These are phyloP conservation scores for Petroica traversi DNA, from an alignment of 2,113 vertebrate species.

Conservation along the genomic window DNA sequence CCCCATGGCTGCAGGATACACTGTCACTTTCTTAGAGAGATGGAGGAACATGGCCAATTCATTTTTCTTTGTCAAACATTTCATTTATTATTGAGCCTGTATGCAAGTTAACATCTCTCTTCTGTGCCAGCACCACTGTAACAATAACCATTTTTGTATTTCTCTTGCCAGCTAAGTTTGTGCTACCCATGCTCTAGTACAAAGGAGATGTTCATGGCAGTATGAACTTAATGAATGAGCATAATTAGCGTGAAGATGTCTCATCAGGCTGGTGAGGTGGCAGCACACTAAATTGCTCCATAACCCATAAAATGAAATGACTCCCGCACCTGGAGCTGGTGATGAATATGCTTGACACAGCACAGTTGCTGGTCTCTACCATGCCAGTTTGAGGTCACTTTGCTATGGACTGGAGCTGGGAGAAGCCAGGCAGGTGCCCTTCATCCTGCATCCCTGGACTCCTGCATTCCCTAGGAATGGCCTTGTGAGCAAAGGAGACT, in stretches of 20 bases:
- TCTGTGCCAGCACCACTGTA: conserved; percentile 37
- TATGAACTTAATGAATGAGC: conserved; percentile 54
- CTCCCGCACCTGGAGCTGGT: conserved; percentile 5
- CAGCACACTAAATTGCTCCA: conserved; percentile 34
- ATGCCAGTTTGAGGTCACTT: background rate
- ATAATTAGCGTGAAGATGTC: conserved; percentile 69
- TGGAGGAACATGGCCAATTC: conserved; percentile 55
- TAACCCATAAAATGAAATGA: background rate
- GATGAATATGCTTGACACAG: background rate
- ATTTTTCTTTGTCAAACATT: conserved; percentile 75
- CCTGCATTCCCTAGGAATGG: background rate
- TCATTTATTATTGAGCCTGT: conserved; percentile 72
- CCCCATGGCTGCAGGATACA: conserved; percentile 20
- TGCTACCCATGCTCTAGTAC: conserved; percentile 46
- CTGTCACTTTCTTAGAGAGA: conserved; percentile 73
- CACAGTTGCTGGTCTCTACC: background rate
- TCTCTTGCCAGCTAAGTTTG: conserved; percentile 51
- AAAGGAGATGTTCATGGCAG: background rate
- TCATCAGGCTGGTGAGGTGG: conserved; percentile 52
- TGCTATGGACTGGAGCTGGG: background rate
- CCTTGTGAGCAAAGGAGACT: background rate
- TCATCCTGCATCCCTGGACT: background rate
- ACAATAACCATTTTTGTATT: conserved; percentile 34
- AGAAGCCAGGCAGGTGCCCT: background rate
- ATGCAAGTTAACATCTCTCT: conserved; percentile 69